Base-by-base conservation (phyloP, 2,797 vertebrate species). In the Basileuterus tristriatus region DNA sequence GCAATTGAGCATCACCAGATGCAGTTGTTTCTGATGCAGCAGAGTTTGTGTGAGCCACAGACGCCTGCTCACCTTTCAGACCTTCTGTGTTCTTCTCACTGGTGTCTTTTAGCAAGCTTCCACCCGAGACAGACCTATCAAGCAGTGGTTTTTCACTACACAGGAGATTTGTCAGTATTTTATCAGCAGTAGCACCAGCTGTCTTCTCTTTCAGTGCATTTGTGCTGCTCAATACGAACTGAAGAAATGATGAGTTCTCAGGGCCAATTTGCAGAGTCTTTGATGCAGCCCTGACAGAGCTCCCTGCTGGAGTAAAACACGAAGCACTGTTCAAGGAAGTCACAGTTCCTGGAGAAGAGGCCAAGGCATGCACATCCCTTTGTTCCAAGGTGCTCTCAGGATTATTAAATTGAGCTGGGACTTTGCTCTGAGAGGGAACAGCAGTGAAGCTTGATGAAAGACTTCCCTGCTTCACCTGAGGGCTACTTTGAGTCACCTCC, bases 161-260 rank as follows among this genome's bases (percentile, higher is more conserved):
- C 34, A 97, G 90, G 17, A 96, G 90, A 72, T 3, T 59, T 4
- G 94, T 78, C 87, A 97, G 59, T 60, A 97, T 92, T 59, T 83
- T 95, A 92, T 96, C 91, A 79, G 86, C 92, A 30, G 93, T 92
- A 83, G 90, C 89, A 69, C 94, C 91, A 70, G 93, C 69, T 43
- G 49, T 60, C 62, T 86, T 81, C 64, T 96, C 95, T 71, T 96
- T 96, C 65, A 97, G 23, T 15, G 7, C 9, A 65, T 93, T 88
- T 88, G 90, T 64, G 94, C 88, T 96, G 76, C 74, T 95, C 62
- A 97, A 32, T 4, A 93, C 74, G 56, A 95, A 96, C 53, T 82
- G 93, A 81, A 96, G 63, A 93, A 97, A 86, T 1, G 90, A 85
- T 14, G 72, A 70, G 29, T 71, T 78, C 64, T 75, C 60, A 0